A percentile compares a stretch with the other conserved stretches of the same genome.
Evolutionary conservation across 1,140 invertebrate species (phyloP).

Genomic region (Leptestheria dahalacensis): DNA sequence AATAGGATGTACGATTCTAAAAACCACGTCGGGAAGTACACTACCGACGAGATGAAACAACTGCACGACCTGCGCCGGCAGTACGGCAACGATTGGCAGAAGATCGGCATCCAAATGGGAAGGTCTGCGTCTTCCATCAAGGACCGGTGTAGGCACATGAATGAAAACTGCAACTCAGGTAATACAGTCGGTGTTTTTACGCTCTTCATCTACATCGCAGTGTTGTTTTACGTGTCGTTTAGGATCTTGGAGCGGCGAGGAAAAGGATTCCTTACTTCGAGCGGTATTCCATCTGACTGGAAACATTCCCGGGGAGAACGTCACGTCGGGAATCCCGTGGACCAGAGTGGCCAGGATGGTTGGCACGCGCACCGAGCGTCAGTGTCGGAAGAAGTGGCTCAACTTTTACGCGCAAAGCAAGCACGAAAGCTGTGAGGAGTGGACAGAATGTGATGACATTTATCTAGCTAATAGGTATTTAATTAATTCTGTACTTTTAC

Average conservation of each 20-base stretch:
- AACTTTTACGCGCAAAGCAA: conserved; percentile 34
- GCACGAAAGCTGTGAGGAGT: conserved; percentile 31
- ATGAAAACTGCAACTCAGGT: conserved; percentile 35
- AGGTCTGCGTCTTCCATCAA: conserved; percentile 38
- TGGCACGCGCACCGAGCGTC: conserved; percentile 34
- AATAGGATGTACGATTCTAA: conserved; percentile 35
- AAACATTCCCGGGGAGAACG: conserved; percentile 28
- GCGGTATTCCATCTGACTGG: conserved; percentile 33
- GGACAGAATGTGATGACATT: conserved; percentile 34
- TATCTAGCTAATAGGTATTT: conserved; percentile 31
- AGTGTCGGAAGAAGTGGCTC: conserved; percentile 38
- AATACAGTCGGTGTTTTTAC: no score
- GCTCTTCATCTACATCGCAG: no score
- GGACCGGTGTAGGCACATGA: conserved; percentile 36
- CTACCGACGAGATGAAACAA: conserved; percentile 31
- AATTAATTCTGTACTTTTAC: background rate
- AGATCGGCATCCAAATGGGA: conserved; percentile 32
- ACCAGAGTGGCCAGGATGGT: conserved; percentile 31
- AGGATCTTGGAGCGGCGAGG: conserved; percentile 35
- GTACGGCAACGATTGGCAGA: conserved; percentile 36
- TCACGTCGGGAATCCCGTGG: conserved; percentile 33
- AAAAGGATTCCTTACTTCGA: conserved; percentile 30
- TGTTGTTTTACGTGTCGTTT: background rate
- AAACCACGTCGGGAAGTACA: conserved; percentile 37
- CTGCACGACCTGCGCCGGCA: conserved; percentile 29